Percentiles rank a stretch among this genome's conserved stretches.
phyloP scores from a whole-genome alignment of 1,140 invertebrate genomes.

The Leptoteleia sp. region DNA sequence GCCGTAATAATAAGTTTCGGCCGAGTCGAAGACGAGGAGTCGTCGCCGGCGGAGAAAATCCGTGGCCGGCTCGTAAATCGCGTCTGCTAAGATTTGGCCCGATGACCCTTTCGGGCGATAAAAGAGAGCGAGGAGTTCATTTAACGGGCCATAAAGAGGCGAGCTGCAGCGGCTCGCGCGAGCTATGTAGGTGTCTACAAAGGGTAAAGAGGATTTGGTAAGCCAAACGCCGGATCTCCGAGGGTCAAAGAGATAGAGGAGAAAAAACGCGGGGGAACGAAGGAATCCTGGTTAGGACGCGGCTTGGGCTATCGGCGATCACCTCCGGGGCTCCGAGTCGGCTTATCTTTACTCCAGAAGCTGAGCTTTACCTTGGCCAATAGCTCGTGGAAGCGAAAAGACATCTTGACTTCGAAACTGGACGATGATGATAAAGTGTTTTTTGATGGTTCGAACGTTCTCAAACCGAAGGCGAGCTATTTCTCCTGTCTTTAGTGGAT shows the following conservation, averaged over 20 bases:
- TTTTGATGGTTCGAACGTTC: too few relatives aligned
- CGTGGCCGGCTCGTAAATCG: constrained; percentile 74
- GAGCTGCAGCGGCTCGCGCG: constrained; percentile 56
- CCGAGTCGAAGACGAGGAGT: constrained; percentile 43
- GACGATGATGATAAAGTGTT: constrained; percentile 10
- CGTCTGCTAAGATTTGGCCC: constrained; percentile 68
- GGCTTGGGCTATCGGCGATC: constrained; percentile 56
- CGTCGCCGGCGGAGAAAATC: constrained; percentile 53
- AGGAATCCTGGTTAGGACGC: constrained; percentile 49
- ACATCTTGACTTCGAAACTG: constrained; percentile 31
- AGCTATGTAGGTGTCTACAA: constrained; percentile 61
- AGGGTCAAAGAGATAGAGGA: constrained; percentile 60
- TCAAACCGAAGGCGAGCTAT: too few relatives aligned
- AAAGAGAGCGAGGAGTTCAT: constrained; percentile 78
- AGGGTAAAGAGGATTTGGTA: constrained; percentile 70
- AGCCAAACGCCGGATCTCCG: constrained; percentile 45
- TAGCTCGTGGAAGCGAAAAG: constrained; percentile 18
- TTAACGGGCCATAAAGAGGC: constrained; percentile 77
- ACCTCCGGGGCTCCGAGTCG: constrained; percentile 49
- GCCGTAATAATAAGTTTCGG: constrained; percentile 40
- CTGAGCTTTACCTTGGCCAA: constrained; percentile 31
- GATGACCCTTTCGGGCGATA: constrained; percentile 74
- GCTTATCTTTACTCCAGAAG: constrained; percentile 59
- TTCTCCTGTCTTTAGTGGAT: too few relatives aligned
- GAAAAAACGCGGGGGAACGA: constrained; percentile 43